These are phyloP conservation scores for Nudaria mundana DNA, from an alignment of 2,888 invertebrate species.

Conservation along the genomic window DNA sequence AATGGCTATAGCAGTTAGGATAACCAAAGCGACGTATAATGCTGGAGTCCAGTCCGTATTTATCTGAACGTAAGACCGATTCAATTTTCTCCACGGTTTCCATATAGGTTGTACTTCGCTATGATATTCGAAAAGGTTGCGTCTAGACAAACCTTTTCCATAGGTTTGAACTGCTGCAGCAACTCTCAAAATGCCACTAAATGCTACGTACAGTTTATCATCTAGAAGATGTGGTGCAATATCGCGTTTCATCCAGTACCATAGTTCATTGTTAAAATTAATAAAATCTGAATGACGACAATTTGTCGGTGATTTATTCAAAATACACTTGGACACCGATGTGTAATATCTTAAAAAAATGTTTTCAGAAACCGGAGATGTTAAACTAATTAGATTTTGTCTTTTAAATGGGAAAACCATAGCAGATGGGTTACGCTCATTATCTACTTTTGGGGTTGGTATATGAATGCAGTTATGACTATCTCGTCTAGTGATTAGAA, in stretches of 20 bases:
- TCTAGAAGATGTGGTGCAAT: conserved; percentile 65
- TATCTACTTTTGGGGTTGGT: conserved; percentile 59
- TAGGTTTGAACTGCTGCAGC: conserved; percentile 70
- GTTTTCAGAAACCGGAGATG: conserved; percentile 54
- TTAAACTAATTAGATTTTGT: conserved; percentile 54
- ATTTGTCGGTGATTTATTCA: conserved; percentile 52
- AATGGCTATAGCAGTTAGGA: conserved; percentile 47
- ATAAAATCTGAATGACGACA: conserved; percentile 68
- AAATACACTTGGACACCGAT: conserved; percentile 61
- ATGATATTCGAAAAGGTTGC: conserved; percentile 54
- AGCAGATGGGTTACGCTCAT: conserved; percentile 49
- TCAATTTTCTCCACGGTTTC: conserved; percentile 55
- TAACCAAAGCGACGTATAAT: conserved; percentile 49
- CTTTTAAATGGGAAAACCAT: conserved; percentile 61
- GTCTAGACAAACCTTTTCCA: conserved; percentile 58
- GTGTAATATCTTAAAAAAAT: conserved; percentile 65
- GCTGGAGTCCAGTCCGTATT: conserved; percentile 57
- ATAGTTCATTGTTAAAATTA: conserved; percentile 66
- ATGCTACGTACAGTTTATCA: conserved; percentile 64
- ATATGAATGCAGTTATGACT: conserved; percentile 60
- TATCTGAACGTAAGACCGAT: conserved; percentile 45
- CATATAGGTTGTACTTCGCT: conserved; percentile 38
- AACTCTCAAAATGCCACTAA: conserved; percentile 64
- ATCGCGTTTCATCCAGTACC: conserved; percentile 73
- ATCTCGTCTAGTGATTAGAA: conserved; percentile 57